These are phyloP conservation scores for Galerucella nymphaeae DNA, from an alignment of 2,888 invertebrate genomes.

Conservation along the genomic window DNA sequence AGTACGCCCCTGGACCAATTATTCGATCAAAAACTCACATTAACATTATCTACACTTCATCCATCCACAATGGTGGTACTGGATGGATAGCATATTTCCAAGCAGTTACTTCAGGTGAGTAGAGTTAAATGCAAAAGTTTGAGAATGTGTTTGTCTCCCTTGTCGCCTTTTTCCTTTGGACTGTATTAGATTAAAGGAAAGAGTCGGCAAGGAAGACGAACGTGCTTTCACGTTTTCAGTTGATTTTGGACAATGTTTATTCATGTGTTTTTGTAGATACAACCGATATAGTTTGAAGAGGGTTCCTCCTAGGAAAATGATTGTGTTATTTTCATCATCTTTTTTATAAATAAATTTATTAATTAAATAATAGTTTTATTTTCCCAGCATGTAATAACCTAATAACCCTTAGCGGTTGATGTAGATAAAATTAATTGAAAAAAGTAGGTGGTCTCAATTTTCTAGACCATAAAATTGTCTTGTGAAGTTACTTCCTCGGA, in stretches of 20 bases:
- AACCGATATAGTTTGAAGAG: conserved; percentile 24
- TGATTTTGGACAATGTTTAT: neutral
- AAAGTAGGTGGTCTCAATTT: no score
- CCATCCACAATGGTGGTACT: conserved; percentile 51
- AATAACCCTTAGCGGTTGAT: no score
- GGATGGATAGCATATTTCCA: conserved; percentile 53
- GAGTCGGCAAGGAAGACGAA: no score
- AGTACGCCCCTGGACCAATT: conserved; percentile 47
- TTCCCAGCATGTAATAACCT: no score
- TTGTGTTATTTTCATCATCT: neutral
- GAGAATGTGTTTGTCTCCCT: no score
- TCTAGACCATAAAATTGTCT: no score
- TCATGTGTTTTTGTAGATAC: conserved; percentile 28
- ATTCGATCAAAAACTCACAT: conserved; percentile 48
- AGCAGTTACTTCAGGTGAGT: conserved; percentile 44
- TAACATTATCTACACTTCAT: conserved; percentile 50
- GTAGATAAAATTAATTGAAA: no score
- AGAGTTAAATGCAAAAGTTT: neutral
- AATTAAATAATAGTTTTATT: no score
- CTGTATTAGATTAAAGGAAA: no score
- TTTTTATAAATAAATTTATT: neutral
- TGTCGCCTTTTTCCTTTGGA: no score
- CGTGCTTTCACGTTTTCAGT: no score
- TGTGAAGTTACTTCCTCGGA: no score
- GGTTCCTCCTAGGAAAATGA: neutral